These are phyloP conservation scores for Temnothorax rugatulus DNA, from an alignment of 2,888 invertebrate genomes.

Conservation along the genomic window DNA sequence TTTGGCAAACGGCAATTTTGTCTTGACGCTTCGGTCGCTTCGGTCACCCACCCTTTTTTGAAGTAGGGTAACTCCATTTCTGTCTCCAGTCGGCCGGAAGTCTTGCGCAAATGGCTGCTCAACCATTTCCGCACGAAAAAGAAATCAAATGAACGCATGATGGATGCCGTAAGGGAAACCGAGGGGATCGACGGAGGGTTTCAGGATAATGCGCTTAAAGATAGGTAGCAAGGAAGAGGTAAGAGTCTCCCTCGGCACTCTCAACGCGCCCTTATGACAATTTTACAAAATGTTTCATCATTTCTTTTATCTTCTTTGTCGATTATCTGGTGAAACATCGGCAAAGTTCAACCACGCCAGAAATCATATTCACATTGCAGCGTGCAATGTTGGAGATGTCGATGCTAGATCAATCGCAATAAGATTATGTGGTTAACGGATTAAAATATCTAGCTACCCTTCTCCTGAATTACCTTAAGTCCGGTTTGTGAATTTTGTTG, in stretches of 20 bases:
- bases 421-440: slow-evolving; percentile 3
- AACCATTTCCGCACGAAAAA: slow-evolving; percentile 85
- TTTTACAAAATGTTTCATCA: slow-evolving; percentile 70
- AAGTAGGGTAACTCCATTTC: slow-evolving; percentile 83
- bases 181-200: slow-evolving; percentile 54
- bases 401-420: slow-evolving; percentile 38
- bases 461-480: background rate
- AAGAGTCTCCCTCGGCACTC: slow-evolving; percentile 70
- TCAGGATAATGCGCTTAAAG: slow-evolving; percentile 77
- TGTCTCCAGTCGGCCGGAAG: slow-evolving; percentile 84
- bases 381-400: background rate
- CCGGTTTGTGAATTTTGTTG: background rate
- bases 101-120: slow-evolving; percentile 85
- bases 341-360: background rate
- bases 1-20: slow-evolving; percentile 84
- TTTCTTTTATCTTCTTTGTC: slow-evolving; percentile 44
- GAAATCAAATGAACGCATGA: slow-evolving; percentile 81
- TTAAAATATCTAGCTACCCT: background rate
- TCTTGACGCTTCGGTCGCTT: slow-evolving; percentile 59
- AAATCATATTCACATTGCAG: slow-evolving; percentile 16
- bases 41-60: slow-evolving; percentile 62
- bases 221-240: slow-evolving; percentile 72
- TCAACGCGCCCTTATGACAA: slow-evolving; percentile 64
- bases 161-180: slow-evolving; percentile 69
- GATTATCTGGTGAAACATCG: slow-evolving; percentile 16